Percentiles rank a stretch among this genome's conserved stretches.
phyloP scores from a whole-genome alignment of 2,113 vertebrate genomes.

The pig (Sus scrofa) region T2T-Sscrofa CM000813.6:37637001-37637500 shows the following conservation, averaged over 20 bases:
- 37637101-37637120: not conserved
- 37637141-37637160: fast-evolving
- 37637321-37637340: not conserved
- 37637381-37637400: not conserved
- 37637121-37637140: not conserved
- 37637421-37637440: not conserved
- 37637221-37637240: not conserved
- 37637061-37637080: not conserved
- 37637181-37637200: not conserved
- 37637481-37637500: not conserved
- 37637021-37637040: not conserved
- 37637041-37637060: not conserved
- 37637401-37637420: not conserved
- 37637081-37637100: not conserved
- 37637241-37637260: no score
- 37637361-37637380: not conserved
- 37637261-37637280: no score
- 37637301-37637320: not conserved
- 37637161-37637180: not conserved
- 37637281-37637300: no score
- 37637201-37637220: not conserved
- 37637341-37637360: not conserved
- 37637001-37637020: not conserved
- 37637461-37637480: not conserved
- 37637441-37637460: not conserved